phyloP scores from a whole-genome alignment of 2,797 vertebrate species.

The Valencia hispanica region DNA sequence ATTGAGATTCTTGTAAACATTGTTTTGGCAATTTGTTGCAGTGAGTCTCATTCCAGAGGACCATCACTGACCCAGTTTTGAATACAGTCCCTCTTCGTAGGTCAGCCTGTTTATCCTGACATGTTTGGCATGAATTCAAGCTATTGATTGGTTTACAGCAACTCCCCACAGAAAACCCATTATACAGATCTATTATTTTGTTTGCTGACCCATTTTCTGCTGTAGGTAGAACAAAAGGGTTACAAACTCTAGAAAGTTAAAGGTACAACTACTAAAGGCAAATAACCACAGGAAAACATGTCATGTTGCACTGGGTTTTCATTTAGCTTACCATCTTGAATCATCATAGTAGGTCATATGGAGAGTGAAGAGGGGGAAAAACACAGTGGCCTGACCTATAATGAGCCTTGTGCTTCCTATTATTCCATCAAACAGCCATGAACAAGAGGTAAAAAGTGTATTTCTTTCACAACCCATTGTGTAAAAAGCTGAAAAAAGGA shows the following conservation, averaged over 20 bases:
- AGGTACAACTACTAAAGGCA: slow-evolving; percentile 30
- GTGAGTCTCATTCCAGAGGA: slow-evolving; percentile 25
- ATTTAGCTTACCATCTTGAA: slow-evolving; percentile 23
- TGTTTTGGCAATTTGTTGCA: slow-evolving; percentile 18
- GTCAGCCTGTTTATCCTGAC: slow-evolving; percentile 50
- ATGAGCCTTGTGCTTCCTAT: slow-evolving; percentile 40
- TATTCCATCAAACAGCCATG: slow-evolving; percentile 30
- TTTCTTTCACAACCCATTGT: neutral
- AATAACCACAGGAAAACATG: slow-evolving; percentile 10
- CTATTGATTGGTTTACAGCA: slow-evolving; percentile 69
- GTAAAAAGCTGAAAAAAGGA: slow-evolving; percentile 5
- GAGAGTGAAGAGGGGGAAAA: slow-evolving; percentile 37
- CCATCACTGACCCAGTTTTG: slow-evolving; percentile 57
- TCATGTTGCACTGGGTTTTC: neutral
- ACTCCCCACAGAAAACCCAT: slow-evolving; percentile 52
- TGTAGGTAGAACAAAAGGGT: slow-evolving; percentile 14
- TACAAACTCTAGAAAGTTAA: slow-evolving; percentile 5
- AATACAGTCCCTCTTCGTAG: slow-evolving; percentile 30
- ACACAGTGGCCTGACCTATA: slow-evolving; percentile 39
- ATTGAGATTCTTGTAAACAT: slow-evolving; percentile 27
- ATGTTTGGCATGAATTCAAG: slow-evolving; percentile 45
- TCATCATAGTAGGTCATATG: slow-evolving; percentile 48
- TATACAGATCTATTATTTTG: slow-evolving; percentile 58
- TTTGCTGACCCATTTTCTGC: slow-evolving; percentile 66
- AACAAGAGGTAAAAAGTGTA: slow-evolving; percentile 25